Evolutionary conservation across 1,140 invertebrate genomes (phyloP).

Genomic region (Saccostrea echinata): DNA sequence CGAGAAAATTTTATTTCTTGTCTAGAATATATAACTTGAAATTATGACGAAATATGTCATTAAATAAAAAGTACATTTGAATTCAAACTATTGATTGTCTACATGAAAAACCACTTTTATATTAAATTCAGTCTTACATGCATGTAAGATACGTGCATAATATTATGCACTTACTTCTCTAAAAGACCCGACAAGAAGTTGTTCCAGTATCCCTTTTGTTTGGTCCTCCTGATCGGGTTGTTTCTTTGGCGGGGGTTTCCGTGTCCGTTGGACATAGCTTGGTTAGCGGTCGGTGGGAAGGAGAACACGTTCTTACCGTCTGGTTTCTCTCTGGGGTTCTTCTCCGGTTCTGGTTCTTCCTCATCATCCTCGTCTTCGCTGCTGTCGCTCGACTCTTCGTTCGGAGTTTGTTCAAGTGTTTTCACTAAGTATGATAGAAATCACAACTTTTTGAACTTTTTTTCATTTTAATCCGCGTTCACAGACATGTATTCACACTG

Average conservation of each 20-base stretch:
- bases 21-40: too few species aligned
- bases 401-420: conserved; percentile 65
- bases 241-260: conserved; percentile 29
- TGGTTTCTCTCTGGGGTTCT: not conserved
- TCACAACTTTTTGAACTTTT: too few species aligned
- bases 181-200: conserved; percentile 67
- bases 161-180: conserved; percentile 69
- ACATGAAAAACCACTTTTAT: too few species aligned
- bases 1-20: too few species aligned
- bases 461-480: not conserved
- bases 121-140: too few species aligned
- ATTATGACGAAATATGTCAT: too few species aligned
- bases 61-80: too few species aligned
- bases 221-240: conserved; percentile 54
- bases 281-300: not conserved
- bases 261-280: not conserved
- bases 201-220: conserved; percentile 72
- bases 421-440: conserved; percentile 54
- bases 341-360: conserved; percentile 44
- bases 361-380: conserved; percentile 65
- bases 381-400: conserved; percentile 66
- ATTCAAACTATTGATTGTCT: too few species aligned
- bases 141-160: too few species aligned
- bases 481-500: not conserved
- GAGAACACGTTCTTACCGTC: not conserved